Evolutionary conservation across 2,113 vertebrate genomes (phyloP).

Genomic region (Scopus umbretta): DNA sequence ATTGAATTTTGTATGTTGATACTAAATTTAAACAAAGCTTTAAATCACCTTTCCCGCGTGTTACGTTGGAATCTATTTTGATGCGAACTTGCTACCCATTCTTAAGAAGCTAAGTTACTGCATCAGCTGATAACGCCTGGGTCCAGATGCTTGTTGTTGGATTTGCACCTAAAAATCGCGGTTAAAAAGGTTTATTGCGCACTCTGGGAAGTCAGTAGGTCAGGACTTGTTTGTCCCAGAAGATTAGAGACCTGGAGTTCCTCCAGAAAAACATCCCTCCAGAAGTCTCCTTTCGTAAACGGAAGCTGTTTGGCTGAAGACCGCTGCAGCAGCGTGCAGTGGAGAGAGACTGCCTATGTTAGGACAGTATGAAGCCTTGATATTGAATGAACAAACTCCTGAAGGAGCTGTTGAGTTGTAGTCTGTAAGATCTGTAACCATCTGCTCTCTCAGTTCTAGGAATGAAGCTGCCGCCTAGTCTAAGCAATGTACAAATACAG

Average conservation of each 20-base stretch:
- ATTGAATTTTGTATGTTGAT: not conserved
- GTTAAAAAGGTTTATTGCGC: not conserved
- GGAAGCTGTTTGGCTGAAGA: not conserved
- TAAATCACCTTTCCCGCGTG: not conserved
- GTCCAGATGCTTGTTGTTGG: not conserved
- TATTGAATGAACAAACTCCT: not conserved
- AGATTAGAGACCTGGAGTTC: not conserved
- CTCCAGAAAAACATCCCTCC: not conserved
- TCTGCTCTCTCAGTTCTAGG: not conserved
- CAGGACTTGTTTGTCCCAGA: not conserved
- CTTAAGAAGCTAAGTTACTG: not conserved
- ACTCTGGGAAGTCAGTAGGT: not conserved
- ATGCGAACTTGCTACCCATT: not conserved
- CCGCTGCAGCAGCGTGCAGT: rapidly evolving
- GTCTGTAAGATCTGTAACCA: not conserved
- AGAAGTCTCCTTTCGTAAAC: not conserved
- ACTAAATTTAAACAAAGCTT: not conserved
- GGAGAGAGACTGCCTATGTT: not conserved
- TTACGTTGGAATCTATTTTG: not conserved
- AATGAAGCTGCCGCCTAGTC: not conserved
- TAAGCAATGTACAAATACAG: not conserved
- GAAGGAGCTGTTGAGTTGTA: not conserved
- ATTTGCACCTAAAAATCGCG: not conserved
- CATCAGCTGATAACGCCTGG: not conserved
- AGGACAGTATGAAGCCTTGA: not conserved